These are phyloP conservation scores for Andinoacara biseriatus DNA, from an alignment of 2,113 vertebrate genomes.

Conservation along the genomic window DNA sequence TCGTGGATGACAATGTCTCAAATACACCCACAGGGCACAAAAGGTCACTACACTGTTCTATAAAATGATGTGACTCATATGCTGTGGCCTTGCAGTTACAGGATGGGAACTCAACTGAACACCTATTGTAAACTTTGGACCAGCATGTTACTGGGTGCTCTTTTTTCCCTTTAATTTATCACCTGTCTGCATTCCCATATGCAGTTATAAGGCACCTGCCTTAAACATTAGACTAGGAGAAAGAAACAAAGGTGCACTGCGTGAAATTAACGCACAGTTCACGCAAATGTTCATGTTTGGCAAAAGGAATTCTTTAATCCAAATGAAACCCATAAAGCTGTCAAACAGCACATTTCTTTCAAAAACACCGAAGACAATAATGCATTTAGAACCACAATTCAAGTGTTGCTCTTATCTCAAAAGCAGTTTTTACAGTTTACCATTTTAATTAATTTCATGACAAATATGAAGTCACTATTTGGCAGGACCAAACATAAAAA, in stretches of 20 bases:
- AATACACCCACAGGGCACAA: too few relatives aligned
- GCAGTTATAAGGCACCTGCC: background rate
- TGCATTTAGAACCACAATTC: background rate
- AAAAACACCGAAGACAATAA: background rate
- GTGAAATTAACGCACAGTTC: background rate
- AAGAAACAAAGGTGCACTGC: background rate
- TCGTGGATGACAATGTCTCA: too few relatives aligned
- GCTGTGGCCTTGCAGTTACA: background rate
- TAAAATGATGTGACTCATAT: background rate
- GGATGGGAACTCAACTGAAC: background rate
- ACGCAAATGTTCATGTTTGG: background rate
- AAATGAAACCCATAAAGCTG: background rate
- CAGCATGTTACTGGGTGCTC: background rate
- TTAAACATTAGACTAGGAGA: background rate
- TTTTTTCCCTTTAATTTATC: background rate
- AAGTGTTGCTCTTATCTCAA: background rate
- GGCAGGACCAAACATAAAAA: constrained; percentile 9
- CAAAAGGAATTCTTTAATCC: background rate
- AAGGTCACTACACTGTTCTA: background rate
- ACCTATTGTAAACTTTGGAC: background rate
- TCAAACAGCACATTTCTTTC: background rate
- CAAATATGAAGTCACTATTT: background rate
- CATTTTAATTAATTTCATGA: background rate
- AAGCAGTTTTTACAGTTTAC: background rate
- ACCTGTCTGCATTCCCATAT: background rate